Evolutionary conservation across 2,888 invertebrate genomes (phyloP), one percentile per base, ranked within the genome.

Genomic region (Sminthurinus aureus): DNA sequence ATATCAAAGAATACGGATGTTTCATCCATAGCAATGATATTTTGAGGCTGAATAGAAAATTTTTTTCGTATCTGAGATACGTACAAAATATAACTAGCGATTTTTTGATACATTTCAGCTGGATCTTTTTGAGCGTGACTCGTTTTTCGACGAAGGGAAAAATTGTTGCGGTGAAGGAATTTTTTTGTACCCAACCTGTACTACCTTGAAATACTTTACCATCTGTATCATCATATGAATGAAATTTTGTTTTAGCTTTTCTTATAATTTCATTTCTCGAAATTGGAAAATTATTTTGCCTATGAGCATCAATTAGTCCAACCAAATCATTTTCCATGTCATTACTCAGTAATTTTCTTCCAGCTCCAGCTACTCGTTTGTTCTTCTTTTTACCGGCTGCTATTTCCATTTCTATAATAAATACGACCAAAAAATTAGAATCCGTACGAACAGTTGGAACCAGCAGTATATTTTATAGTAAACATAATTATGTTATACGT

Each of bases 21-120:
- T 20, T 80, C 80, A 20, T 80, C 80, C 80, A 80, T 80, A 26
- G 67, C 80, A 3, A 80, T 50, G 6, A 69, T 24, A 22, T 26
- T n/a, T 15, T 67, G 4, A 4, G 67, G 80, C n/a, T 71, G 20
- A n/a, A 80, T 69, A 8, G 22, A 13, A 22, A 38, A 12, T 12
- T 80, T 26, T 6, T 67, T 51, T 18, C 69, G 4, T 2, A 20
- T 18, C 4, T 38, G 12, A 18, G 80, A 69, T 2, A 80, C 71
- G n/a, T 69, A 80, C 9, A 13, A 6, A 12, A 80, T 22, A 20
- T 38, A 80, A 22, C 69, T 69, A 26, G 51, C 80, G n/a, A 80
- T 38, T 69, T 80, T 67, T 26, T 67, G 22, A 51, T 13, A 24
- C 22, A 69, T 50, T n/a, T 73, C 8, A 9, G 20, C 73, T 13